Evolutionary conservation across 2,797 vertebrate genomes (phyloP).

Genomic region (Sciaenops ocellatus): DNA sequence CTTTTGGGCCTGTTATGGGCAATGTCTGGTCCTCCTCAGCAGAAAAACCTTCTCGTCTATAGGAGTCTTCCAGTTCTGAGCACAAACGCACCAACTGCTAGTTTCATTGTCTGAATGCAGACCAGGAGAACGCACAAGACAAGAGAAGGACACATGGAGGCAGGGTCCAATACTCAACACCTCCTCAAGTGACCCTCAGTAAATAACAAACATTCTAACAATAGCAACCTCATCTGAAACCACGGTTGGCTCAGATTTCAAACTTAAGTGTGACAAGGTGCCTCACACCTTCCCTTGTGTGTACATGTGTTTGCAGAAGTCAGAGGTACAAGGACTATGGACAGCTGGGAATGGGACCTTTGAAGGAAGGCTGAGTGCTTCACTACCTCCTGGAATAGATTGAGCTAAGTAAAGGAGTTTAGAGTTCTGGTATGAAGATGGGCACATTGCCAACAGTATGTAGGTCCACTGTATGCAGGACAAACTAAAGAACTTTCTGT

Average conservation of each 20-base stretch:
- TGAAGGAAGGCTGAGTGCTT: constrained; percentile 13
- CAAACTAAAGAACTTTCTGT: neutral
- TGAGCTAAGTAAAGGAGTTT: constrained; percentile 49
- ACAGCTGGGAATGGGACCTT: constrained; percentile 79
- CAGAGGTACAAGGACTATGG: constrained; percentile 56
- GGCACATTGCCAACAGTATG: constrained; percentile 12
- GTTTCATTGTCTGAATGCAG: constrained; percentile 57
- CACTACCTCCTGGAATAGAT: constrained; percentile 56
- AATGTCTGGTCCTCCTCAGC: constrained; percentile 28
- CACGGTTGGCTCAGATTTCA: constrained; percentile 59
- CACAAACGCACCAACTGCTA: constrained; percentile 29
- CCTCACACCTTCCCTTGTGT: constrained; percentile 57
- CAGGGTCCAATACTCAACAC: constrained; percentile 72
- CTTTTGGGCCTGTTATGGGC: constrained; percentile 25
- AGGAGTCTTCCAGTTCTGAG: constrained; percentile 31
- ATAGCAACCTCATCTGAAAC: constrained; percentile 68
- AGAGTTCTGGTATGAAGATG: constrained; percentile 24
- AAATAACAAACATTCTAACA: constrained; percentile 74
- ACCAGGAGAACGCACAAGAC: constrained; percentile 63
- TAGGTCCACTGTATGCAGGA: constrained; percentile 33
- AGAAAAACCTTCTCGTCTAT: constrained; percentile 17
- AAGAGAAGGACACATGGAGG: constrained; percentile 66
- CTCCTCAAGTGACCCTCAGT: constrained; percentile 78
- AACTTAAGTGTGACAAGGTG: constrained; percentile 70
- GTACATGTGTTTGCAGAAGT: constrained; percentile 51